Percentiles rank a stretch among this genome's conserved stretches.
Evolutionary conservation across 1,140 invertebrate genomes (phyloP).

Genomic region (Sesamia nonagrioides): DNA sequence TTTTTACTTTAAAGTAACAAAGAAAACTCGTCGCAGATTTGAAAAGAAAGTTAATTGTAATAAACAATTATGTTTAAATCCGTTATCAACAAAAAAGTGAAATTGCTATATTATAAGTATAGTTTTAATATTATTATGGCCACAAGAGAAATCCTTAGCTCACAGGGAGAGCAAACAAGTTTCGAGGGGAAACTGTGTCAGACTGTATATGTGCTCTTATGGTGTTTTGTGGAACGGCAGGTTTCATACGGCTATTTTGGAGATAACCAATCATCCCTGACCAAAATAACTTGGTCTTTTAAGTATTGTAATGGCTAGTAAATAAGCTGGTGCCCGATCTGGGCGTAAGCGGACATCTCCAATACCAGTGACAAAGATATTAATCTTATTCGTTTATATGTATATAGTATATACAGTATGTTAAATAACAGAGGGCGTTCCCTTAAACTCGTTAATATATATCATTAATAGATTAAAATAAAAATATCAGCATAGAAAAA

Average conservation of each 20-base stretch:
- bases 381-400: too few species aligned
- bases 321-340: neutral
- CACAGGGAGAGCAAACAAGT: neutral
- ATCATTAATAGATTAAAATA: too few species aligned
- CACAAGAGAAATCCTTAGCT: neutral
- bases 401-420: too few species aligned
- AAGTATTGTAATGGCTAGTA: neutral
- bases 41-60: neutral
- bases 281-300: neutral
- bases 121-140: neutral
- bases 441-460: too few species aligned
- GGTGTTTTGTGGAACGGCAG: neutral
- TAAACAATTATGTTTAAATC: neutral
- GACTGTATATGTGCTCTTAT: neutral
- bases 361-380: too few species aligned
- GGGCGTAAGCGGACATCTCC: too few species aligned
- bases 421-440: too few species aligned
- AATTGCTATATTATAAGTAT: neutral
- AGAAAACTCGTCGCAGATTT: neutral
- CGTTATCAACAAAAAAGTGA: constrained; percentile 13
- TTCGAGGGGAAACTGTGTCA: neutral
- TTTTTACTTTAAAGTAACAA: neutral
- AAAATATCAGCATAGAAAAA: too few species aligned
- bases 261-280: neutral
- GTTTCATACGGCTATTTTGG: neutral